Base-by-base conservation (phyloP, 2,113 vertebrate species). In the Poicephalus meyeri region DNA sequence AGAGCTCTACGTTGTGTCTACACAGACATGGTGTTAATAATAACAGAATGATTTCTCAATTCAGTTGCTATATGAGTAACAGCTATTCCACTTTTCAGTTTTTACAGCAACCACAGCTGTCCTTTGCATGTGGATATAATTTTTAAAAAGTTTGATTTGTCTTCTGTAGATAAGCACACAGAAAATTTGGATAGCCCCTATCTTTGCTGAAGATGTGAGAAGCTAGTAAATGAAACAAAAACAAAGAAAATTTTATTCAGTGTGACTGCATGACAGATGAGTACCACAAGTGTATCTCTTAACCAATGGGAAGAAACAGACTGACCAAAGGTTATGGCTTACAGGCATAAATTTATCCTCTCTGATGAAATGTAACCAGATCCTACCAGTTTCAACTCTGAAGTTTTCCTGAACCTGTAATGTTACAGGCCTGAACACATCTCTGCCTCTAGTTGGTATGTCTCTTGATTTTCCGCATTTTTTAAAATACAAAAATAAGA, bases 401-500 rank as follows among this genome's bases (percentile, higher is more conserved):
- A 98, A 98, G 97, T 97, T 93, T 96, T 97, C 94, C 95, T 97
- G 93, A 96, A 96, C 89, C 82, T 97, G 92, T 91, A 93, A 94
- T 82, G 86, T 97, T 97, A 95, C 97, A 95, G 89, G 96, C 95
- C 95, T 96, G 92, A 97, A 97, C 96, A 96, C 39, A 97, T 93
- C 95, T 90, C 91, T 83, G 42, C 80, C 93, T 92, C 83, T 95
- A 83, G 79, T 86, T 95, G 88, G 70, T 91, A 86, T 0, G 0
- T 39, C 46, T 95, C 95, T 93, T 94, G 83, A 96, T 94, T 89
- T 96, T 86, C 68, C 73, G 26, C 3, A 61, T 52, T 88, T 92
- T 97, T 96, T 83, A 0, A 42, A 77, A 86, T 41, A 31, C 4
- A 88, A 84, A 84, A 92, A 71, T 80, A 87, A 94, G 72, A 87